Base-by-base conservation (phyloP, 2,888 invertebrate species). In the Lutraria lutraria region DNA sequence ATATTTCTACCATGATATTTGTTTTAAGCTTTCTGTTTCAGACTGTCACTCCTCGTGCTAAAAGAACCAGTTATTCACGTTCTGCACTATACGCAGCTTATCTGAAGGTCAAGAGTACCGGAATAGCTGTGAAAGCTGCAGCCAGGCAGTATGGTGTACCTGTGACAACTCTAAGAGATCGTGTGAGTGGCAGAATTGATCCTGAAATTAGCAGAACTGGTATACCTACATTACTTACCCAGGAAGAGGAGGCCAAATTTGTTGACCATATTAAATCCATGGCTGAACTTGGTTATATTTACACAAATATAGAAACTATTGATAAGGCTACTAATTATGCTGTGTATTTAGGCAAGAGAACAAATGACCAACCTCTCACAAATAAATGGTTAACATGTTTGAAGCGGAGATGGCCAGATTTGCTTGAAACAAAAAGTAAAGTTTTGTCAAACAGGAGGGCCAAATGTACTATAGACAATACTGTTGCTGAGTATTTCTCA, bases 321-420 rank as follows among this genome's bases (percentile, higher is more conserved):
- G 25, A n/a, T 19, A 79, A 60, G 85, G 88, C 88, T 1, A 52
- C n/a, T 19, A 88, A 85, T 31, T 85, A 82, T 82, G 85, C 85
- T 0, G n/a, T 82, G 16, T 60, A 72, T 43, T 31, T 85, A 0
- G 76, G 63, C 3, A 76, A 82, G 43, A 34, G 88, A 1, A 43
- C 8, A 8, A 43, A 43, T 43, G 43, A 43, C 8, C 43, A 43
- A 43, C 43, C 43, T 21, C 72, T 88, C 29, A 76, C 43, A 56
- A n/a, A 60, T 8, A 87, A 34, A 19, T 87, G 85, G 89, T 89
- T 79, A 60, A 21, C 15, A 21, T 15, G 54, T 8, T 87, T 87
- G 29, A 72, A 82, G 72, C 52, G 72, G 10, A 31, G 85, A 21
- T 88, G 85, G 86, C 83, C 82, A 4, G 86, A 83, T 34, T 53